These are phyloP conservation scores for Cirrhinus molitorella DNA, from an alignment of 2,797 vertebrate genomes.

Conservation along the genomic window DNA sequence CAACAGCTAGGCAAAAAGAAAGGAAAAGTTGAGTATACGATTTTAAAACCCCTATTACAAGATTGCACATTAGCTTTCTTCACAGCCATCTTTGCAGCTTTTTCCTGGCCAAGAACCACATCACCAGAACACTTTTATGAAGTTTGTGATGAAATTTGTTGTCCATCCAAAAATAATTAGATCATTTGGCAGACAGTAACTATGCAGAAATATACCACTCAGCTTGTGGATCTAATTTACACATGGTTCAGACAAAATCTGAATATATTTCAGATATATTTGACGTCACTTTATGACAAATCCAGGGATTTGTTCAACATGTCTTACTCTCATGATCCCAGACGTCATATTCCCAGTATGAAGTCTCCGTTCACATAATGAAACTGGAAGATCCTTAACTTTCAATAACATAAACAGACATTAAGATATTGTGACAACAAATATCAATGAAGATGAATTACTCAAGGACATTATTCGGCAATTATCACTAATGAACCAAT, in stretches of 20 bases:
- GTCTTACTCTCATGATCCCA: background rate
- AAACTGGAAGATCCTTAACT: background rate
- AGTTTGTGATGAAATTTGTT: background rate
- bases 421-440: background rate
- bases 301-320: background rate
- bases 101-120: slow-evolving; percentile 24
- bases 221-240: background rate
- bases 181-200: background rate
- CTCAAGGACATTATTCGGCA: slow-evolving; percentile 76
- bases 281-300: background rate
- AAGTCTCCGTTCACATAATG: background rate
- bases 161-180: background rate
- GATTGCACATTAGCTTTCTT: background rate
- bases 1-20: background rate
- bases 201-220: background rate
- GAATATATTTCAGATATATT: background rate
- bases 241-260: background rate
- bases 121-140: background rate
- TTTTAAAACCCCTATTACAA: background rate
- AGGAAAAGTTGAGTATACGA: background rate
- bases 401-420: background rate
- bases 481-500: slow-evolving; percentile 59
- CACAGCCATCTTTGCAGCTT: background rate
- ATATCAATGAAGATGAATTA: slow-evolving; percentile 70
- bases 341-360: background rate